Evolutionary conservation across 1,140 invertebrate genomes (phyloP), one percentile per base, ranked within the genome.

Genomic region (Riptortus pedestris): DNA sequence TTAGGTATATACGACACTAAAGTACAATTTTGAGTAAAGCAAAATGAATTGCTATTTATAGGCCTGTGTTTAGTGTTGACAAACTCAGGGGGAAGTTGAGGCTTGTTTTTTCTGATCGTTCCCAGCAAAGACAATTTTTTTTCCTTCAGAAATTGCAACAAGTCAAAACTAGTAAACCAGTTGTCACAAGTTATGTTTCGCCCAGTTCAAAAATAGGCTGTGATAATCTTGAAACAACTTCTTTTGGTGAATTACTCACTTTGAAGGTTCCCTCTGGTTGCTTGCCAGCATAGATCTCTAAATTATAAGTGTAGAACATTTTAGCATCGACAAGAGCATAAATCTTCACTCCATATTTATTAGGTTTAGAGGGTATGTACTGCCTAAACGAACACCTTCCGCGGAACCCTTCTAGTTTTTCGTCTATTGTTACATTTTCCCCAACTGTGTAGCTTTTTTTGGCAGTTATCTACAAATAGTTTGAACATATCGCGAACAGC

Each of bases 311-410:
- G 60, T 74, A 76, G 62, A 45, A 60, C 20, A 31, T 67, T 43
- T 66, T 65, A 33, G 65, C 52, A 62, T 71, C 69, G 18, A 64
- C 63, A 22, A 70, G 45, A 18, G 67, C 62, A 68, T 64, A 69
- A 0, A 69, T 63, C 67, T 75, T 76, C 20, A 75, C 67, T 67
- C 74, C 71, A 73, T 74, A 77, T 61, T 70, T 71, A 18, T 38
- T 61, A 22, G 72, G 70, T 65, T 74, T 75, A 11, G 57, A 64
- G 29, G 76, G 73, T 16, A 80, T 74, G 62, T 75, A 78, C 63
- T 75, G 72, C 31, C 70, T 51, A 60, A 77, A 77, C 18, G 27
- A 29, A 69, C 74, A 77, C 26, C 71, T 64, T 26, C 75, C 77
- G 59, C 73, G 58, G 66, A 76, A 78, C 12, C 63, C 64, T 62